These are phyloP conservation scores for Hypsopygia costalis DNA, from an alignment of 2,888 invertebrate genomes.

Conservation along the genomic window DNA sequence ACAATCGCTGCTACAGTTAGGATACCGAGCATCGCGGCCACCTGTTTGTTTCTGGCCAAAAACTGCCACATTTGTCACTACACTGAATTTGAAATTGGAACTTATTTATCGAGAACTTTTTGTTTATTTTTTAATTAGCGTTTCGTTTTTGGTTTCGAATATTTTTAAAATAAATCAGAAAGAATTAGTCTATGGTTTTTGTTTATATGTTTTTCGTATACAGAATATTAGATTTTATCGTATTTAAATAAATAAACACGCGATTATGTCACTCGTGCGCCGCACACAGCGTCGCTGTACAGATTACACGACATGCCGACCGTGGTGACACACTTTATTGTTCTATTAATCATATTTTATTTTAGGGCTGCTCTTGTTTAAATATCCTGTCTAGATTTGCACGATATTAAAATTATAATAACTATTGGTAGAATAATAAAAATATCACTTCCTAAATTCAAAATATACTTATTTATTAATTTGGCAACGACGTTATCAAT, in stretches of 20 bases:
- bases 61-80: constrained; percentile 57
- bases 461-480: no score
- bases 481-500: no score
- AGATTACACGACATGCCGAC: constrained; percentile 59
- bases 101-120: background rate
- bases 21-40: constrained; percentile 65
- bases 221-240: no score
- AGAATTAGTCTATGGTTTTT: no score
- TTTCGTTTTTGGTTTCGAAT: constrained; percentile 5
- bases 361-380: constrained; percentile 56
- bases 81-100: constrained; percentile 1
- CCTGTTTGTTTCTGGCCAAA: constrained; percentile 64
- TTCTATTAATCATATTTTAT: constrained; percentile 60
- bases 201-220: no score
- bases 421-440: no score
- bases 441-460: no score
- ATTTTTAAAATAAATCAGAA: no score
- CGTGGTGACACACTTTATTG: constrained; percentile 63
- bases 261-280: constrained; percentile 33
- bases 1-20: constrained; percentile 54
- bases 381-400: constrained; percentile 16
- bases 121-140: background rate
- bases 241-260: constrained; percentile 19
- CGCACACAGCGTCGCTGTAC: constrained; percentile 35
- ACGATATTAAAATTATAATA: no score